Evolutionary conservation across 2,797 vertebrate species (phyloP).

Genomic region (Smutsia gigantea): DNA sequence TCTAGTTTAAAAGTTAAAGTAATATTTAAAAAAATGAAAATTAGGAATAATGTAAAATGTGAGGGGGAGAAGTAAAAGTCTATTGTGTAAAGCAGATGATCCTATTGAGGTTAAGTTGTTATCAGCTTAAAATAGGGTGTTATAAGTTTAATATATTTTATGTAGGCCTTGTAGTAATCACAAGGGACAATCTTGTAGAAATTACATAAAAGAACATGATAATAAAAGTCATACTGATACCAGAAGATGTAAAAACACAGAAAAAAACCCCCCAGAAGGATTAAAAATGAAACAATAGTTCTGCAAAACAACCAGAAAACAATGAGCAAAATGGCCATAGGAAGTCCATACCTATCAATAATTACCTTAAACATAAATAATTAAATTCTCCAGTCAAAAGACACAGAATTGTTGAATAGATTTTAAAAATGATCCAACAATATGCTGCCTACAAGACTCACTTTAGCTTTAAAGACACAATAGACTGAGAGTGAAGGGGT

Average conservation of each 20-base stretch:
- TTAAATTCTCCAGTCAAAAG: not conserved
- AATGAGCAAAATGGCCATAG: not conserved
- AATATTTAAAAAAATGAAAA: not conserved
- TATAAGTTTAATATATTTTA: not conserved
- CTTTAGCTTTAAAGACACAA: not conserved
- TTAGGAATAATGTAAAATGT: not conserved
- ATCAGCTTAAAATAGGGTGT: not conserved
- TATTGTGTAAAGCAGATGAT: not conserved
- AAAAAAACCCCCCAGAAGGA: not conserved
- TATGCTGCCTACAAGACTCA: not conserved
- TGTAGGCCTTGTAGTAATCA: not conserved
- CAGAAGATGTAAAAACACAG: not conserved
- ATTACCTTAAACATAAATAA: not conserved
- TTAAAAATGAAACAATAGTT: not conserved
- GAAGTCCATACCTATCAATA: not conserved
- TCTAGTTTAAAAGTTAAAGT: not conserved
- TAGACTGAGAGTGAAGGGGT: not conserved
- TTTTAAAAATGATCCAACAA: not conserved
- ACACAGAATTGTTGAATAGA: not conserved
- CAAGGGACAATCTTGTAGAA: not conserved
- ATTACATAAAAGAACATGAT: not conserved
- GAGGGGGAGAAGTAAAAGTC: not conserved
- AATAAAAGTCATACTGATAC: not conserved
- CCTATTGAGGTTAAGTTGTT: not conserved
- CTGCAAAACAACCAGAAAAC: not conserved